Evolutionary conservation across 2,113 vertebrate genomes (phyloP), one percentile per base, ranked within the genome.

Genomic region (Xiphophorus couchianus): DNA sequence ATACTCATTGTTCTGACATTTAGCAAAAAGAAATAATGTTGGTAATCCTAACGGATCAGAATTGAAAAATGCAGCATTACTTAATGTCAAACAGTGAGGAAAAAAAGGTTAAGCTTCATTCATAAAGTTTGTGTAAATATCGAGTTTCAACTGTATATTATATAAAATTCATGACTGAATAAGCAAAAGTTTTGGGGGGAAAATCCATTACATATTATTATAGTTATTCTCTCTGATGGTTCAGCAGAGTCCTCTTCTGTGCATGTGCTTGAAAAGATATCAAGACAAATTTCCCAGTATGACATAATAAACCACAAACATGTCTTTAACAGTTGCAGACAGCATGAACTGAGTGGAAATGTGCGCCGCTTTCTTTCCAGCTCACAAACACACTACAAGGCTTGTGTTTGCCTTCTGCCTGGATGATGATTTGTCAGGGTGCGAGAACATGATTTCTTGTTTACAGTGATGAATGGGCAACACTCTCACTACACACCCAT

Each of bases 381-480:
- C 66, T 63, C 65, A 69, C 63, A 76, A 64, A 65, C 76, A 71
- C 64, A 88, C 66, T 74, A 73, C 65, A 75, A 74, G 66, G 76
- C 72, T 69, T 51, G 74, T 87, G 81, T 90, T 86, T 70, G 70
- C 77, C 86, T 86, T 86, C 84, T 80, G 83, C 76, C 87, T 84
- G 80, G 82, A 90, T 91, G 90, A 90, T 90, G 89, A 93, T 90
- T 86, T 93, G 88, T 92, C 90, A 90, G 82, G 77, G 89, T 89
- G 81, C 82, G 87, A 85, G 86, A 86, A 91, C 89, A 86, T 73
- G 58, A 80, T 86, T 87, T 86, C 85, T 93, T 93, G 91, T 92
- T 94, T 93, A 92, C 89, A 76, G 84, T 93, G 93, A 94, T 93
- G 90, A 95, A 94, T 92, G 94, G 90, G 87, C 87, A 82, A 87